Evolutionary conservation across 2,888 invertebrate genomes (phyloP), one percentile per base, ranked within the genome.

Genomic region (Dioctria linearis): DNA sequence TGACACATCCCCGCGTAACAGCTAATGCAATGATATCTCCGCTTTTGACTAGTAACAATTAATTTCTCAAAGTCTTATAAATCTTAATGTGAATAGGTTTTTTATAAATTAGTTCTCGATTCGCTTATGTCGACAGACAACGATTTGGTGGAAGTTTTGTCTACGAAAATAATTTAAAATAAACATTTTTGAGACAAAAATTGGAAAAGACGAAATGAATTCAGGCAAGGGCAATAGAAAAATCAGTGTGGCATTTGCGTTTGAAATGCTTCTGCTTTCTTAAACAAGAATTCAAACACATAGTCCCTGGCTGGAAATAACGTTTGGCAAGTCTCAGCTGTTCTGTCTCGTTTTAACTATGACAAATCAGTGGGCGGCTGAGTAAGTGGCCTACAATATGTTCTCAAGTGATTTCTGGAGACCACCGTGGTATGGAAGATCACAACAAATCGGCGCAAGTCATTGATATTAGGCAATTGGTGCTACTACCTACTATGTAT

Each of bases 171-270:
- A 13, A 9, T 25, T 4, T 59, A 11, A 13, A 59, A 59, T 25
- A n/a, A 6, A 13, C 3, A 59, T 13, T 59, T 59, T 59, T 59
- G 5, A 59, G 59, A 25, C 4, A 59, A 9, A 59, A 46, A 46
- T 46, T 57, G 5, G 8, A 2, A 57, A 39, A 39, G 6, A 40
- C 39, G 5, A 65, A 40, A 11, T n/a, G 25, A 57, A 51, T 51
- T 51, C 51, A 51, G 51, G 11, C 51, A 13, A 61, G 9, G 61
- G 61, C 61, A 61, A 61, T 61, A 3, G 61, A 61, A 8, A 61
- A 61, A 61, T 61, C n/a, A 61, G 61, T 13, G 61, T 61, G 61
- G 25, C n/a, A 25, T 61, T 61, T 51, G 11, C 51, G 51, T 51
- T 11, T 51, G 51, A 51, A 25, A 25, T 25, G 6, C 3, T 61